Conservation (phyloP, 1,140 invertebrate genomes). For the Anastatus disparis region DNA sequence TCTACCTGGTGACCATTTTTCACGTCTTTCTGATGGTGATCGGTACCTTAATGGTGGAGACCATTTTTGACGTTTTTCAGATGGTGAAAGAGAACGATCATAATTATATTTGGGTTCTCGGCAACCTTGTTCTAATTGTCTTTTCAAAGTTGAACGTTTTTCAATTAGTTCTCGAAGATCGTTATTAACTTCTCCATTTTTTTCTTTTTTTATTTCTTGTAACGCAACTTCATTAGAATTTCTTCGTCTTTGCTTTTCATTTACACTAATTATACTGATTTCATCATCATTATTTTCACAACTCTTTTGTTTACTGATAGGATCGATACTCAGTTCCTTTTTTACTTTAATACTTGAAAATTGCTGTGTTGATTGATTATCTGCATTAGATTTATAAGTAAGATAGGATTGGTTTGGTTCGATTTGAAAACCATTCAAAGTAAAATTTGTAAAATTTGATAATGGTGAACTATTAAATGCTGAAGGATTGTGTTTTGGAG, state of each 20-base stretch:
- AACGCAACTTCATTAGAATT: neutral
- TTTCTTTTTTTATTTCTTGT: neutral
- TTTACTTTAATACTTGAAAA: neutral
- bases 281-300: neutral
- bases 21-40: too few species aligned
- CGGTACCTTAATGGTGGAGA: neutral
- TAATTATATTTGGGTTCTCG: neutral
- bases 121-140: neutral
- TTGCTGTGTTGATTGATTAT: neutral
- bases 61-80: neutral
- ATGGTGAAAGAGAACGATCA: neutral
- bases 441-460: neutral
- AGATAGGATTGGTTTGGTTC: slow-evolving; percentile 17
- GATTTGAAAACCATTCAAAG: slow-evolving; percentile 19
- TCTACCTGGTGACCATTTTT: neutral
- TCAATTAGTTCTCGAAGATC: slow-evolving; percentile 2
- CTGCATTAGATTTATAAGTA: neutral
- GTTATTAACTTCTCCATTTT: neutral
- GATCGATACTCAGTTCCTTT: neutral
- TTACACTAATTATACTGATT: neutral
- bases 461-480: neutral
- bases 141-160: slow-evolving; percentile 9
- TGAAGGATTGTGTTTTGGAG: slow-evolving; percentile 1
- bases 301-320: neutral
- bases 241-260: slow-evolving; percentile 1